Base-by-base conservation (phyloP, 2,888 invertebrate species). In the Drosophila algonquin region DNA sequence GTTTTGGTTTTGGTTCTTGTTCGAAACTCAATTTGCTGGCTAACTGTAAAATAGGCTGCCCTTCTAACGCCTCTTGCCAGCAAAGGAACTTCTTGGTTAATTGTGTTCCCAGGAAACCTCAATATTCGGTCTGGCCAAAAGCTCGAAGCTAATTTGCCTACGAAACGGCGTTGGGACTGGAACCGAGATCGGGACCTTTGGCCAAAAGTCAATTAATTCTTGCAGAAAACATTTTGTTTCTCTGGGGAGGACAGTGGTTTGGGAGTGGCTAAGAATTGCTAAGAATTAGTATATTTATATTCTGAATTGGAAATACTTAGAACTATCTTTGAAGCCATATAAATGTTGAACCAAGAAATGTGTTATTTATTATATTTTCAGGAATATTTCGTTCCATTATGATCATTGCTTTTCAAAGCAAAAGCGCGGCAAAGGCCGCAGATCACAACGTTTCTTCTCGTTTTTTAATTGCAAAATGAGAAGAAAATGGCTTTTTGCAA, bases 171-270 rank as follows among this genome's bases (percentile, higher is more conserved):
- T 73, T 73, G 70, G 63, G 47, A 40, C 14, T 14, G 24, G 51
- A 63, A 68, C 45, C 56, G 70, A 58, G 45, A 40, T 12, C 35
- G 24, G 54, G 64, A 68, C 51, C 52, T 46, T 44, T 46, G 30
- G 53, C 35, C 61, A 74, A 86, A 40, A 89, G 63, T 81, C 87
- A 87, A 89, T 87, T 89, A 87, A 87, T 89, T 89, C 87, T 75
- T 72, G 58, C 12, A 12, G 46, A 30, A n/a, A 54, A 54, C 32
- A 51, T 40, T n/a, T 40, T 40, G 14, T n/a, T n/a, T n/a, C 14
- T 14, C 14, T 14, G 24, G 9, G 14, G 46, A 21, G 59, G 14
- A 76, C 71, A 63, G 76, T 74, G 76, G 62, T 32, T n/a, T 12
- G n/a, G 45, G 9, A n/a, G 24, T 1, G 35, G 18, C 14, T 0